These are phyloP conservation scores for Cottus gobio DNA, from an alignment of 2,113 vertebrate genomes.

Conservation along the genomic window DNA sequence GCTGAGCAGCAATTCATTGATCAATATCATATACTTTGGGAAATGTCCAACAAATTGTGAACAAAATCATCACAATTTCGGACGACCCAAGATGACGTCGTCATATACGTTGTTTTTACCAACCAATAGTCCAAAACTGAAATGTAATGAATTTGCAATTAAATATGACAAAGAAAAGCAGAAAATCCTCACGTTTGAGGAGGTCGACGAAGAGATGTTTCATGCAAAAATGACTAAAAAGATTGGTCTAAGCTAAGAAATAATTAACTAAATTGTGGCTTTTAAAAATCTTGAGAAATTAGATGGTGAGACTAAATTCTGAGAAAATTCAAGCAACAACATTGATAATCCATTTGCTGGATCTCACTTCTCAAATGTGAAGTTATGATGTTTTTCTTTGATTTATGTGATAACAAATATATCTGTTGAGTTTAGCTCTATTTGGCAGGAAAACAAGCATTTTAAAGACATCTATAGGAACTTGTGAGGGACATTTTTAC, in stretches of 20 bases:
- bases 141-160: neutral
- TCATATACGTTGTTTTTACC: neutral
- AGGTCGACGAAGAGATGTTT: neutral
- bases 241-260: neutral
- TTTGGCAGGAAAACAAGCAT: too few species aligned
- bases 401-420: neutral
- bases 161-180: neutral
- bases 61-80: neutral
- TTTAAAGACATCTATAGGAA: neutral
- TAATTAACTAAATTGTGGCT: neutral
- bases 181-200: neutral
- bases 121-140: neutral
- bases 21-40: neutral
- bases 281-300: neutral
- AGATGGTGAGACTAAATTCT: neutral
- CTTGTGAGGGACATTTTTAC: neutral
- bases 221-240: neutral
- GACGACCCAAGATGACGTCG: neutral
- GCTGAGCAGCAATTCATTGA: neutral
- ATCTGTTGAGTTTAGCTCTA: neutral
- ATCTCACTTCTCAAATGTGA: neutral
- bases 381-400: neutral
- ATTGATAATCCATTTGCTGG: neutral
- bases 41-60: neutral
- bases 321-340: neutral